Percentiles rank a stretch among this genome's conserved stretches.
Evolutionary conservation across 2,888 invertebrate genomes (phyloP).

Genomic region (Synergus itoensis): DNA sequence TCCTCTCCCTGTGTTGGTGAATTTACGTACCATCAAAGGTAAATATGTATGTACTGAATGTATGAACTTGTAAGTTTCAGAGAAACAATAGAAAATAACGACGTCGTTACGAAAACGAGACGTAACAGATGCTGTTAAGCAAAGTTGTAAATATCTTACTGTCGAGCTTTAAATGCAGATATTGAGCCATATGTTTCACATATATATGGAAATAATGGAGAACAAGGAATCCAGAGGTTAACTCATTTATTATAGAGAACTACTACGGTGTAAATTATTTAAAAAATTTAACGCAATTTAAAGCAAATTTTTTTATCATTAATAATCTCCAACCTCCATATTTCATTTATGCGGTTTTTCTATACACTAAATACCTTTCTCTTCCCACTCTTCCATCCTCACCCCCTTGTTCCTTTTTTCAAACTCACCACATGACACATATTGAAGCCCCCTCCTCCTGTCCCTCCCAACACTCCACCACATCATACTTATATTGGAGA

Average conservation of each 20-base stretch:
- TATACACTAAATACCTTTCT: too few species aligned
- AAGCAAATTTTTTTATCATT: too few species aligned
- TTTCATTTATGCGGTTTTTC: too few species aligned
- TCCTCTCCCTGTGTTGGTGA: background rate
- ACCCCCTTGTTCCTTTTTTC: too few species aligned
- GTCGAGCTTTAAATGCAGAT: constrained; percentile 17
- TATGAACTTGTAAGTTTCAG: background rate
- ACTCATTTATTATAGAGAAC: background rate
- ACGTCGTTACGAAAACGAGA: constrained; percentile 24
- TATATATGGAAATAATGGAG: background rate
- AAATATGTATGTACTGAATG: constrained; percentile 1
- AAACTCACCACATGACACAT: too few species aligned
- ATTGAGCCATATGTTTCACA: background rate
- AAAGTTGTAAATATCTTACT: constrained; percentile 37
- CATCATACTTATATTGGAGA: too few species aligned
- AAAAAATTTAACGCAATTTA: too few species aligned
- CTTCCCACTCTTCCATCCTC: too few species aligned
- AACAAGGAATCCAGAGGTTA: background rate
- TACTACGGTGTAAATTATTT: too few species aligned
- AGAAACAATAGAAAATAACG: constrained; percentile 37
- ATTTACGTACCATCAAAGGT: background rate
- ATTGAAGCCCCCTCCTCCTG: too few species aligned
- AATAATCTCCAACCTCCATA: too few species aligned
- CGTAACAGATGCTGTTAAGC: constrained; percentile 25
- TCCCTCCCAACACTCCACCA: too few species aligned